phyloP scores from a whole-genome alignment of 2,797 vertebrate genomes.

The Parauchenoglanis punctatus region DNA sequence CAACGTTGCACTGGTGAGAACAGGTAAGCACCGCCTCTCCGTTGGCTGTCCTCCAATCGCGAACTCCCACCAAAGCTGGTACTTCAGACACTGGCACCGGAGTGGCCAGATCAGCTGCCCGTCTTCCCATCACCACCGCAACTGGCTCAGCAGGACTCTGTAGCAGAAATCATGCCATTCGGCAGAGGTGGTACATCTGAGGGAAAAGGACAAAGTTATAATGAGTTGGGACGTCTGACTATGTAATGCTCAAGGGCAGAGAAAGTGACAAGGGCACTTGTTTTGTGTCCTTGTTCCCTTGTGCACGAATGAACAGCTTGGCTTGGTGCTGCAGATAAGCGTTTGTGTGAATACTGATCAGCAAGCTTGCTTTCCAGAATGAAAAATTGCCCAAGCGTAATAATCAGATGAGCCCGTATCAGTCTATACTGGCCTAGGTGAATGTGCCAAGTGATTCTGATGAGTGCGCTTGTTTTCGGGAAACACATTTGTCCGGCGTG shows the following conservation, averaged over 20 bases:
- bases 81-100: constrained; percentile 77
- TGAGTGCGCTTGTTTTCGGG: constrained; percentile 38
- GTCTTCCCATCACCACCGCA: constrained; percentile 73
- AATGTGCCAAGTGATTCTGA: constrained; percentile 36
- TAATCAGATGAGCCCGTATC: constrained; percentile 41
- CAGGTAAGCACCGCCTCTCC: constrained; percentile 67
- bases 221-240: constrained; percentile 48
- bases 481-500: constrained; percentile 27
- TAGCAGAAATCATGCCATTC: constrained; percentile 32
- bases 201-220: constrained; percentile 64
- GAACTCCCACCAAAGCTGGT: constrained; percentile 73
- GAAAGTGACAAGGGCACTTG: constrained; percentile 38
- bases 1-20: constrained; percentile 73
- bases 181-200: constrained; percentile 64
- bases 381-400: constrained; percentile 40
- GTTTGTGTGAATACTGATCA: constrained; percentile 52
- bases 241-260: constrained; percentile 29
- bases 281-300: constrained; percentile 34
- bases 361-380: constrained; percentile 32
- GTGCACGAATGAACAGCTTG: constrained; percentile 45
- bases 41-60: constrained; percentile 70
- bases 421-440: constrained; percentile 19
- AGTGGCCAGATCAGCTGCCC: constrained; percentile 74
- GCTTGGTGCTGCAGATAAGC: constrained; percentile 39
- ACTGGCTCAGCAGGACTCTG: constrained; percentile 56